Base-by-base conservation (phyloP, 2,888 invertebrate species). In the Trypoxylon attenuatum region DNA sequence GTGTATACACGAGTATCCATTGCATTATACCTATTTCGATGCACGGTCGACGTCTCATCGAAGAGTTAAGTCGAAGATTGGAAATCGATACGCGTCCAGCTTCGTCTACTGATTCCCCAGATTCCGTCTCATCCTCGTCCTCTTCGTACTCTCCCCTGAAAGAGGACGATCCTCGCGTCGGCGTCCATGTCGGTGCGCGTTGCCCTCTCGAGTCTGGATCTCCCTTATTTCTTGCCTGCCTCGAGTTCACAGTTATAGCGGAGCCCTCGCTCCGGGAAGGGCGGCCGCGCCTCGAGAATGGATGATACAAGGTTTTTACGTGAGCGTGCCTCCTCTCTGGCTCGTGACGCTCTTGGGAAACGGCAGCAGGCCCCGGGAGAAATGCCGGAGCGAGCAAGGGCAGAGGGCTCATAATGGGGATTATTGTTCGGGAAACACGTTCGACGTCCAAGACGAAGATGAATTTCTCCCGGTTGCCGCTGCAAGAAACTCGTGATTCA, bases 11-110 rank as follows among this genome's bases (percentile, higher is more conserved):
- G 43, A 58, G 67, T 68, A 64, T 69, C 64, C 65, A 71, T 73
- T 69, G 55, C 69, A 51, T 62, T 69, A 58, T 71, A 69, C 65
- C 67, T 63, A 69, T 73, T 71, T 59, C 69, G 64, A 69, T 73
- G 73, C 62, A 69, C 69, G 67, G 65, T 55, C 47, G 57, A 52
- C 65, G 61, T 66, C 56, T 58, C 61, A 57, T 47, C 55, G 57
- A 60, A 66, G 56, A 71, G 70, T 72, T 73, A 68, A 69, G 64
- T 57, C 65, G 57, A 52, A 51, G 67, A 73, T 73, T 69, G 69
- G 62, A 63, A 76, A 78, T 76, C 73, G 68, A 77, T 76, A 64
- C 50, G 43, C 46, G 23, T 68, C 51, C 55, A 54, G 47, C 50
- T 62, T 42, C 55, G 46, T 43, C 64, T 54, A 47, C 25, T 47